These are phyloP conservation scores for Eupithecia tripunctaria DNA, from an alignment of 2,888 invertebrate genomes.

Conservation along the genomic window DNA sequence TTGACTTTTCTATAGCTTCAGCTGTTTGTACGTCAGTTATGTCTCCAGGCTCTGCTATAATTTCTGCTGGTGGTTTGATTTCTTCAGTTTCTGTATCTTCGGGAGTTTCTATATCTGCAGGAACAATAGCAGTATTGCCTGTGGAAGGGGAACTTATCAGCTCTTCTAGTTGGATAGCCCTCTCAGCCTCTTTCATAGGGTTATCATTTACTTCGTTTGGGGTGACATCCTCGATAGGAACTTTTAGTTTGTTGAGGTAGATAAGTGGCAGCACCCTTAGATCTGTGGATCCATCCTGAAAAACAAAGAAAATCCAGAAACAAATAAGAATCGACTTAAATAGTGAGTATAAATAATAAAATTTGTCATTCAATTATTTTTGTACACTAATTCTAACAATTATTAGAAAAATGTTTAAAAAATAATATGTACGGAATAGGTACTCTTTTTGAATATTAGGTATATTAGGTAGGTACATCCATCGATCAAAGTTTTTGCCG, in stretches of 20 bases:
- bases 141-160: slow-evolving; percentile 64
- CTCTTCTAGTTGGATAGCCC: slow-evolving; percentile 73
- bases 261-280: slow-evolving; percentile 70
- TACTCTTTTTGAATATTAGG: too few species aligned
- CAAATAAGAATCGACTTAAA: too few species aligned
- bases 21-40: slow-evolving; percentile 22
- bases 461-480: too few species aligned
- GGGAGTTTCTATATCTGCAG: slow-evolving; percentile 10
- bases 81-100: slow-evolving; percentile 11
- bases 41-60: slow-evolving; percentile 13
- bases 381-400: too few species aligned
- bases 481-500: too few species aligned
- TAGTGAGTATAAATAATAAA: too few species aligned
- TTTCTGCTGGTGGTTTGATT: slow-evolving; percentile 16
- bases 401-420: too few species aligned
- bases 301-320: slow-evolving; percentile 27
- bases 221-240: slow-evolving; percentile 53
- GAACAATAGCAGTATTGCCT: slow-evolving; percentile 9
- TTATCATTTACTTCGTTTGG: slow-evolving; percentile 54
- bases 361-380: too few species aligned
- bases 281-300: slow-evolving; percentile 67
- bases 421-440: too few species aligned
- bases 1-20: slow-evolving; percentile 19
- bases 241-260: slow-evolving; percentile 62
- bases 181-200: slow-evolving; percentile 72